phyloP scores from a whole-genome alignment of 1,140 invertebrate species.

The Oryctes rhinoceros region DNA sequence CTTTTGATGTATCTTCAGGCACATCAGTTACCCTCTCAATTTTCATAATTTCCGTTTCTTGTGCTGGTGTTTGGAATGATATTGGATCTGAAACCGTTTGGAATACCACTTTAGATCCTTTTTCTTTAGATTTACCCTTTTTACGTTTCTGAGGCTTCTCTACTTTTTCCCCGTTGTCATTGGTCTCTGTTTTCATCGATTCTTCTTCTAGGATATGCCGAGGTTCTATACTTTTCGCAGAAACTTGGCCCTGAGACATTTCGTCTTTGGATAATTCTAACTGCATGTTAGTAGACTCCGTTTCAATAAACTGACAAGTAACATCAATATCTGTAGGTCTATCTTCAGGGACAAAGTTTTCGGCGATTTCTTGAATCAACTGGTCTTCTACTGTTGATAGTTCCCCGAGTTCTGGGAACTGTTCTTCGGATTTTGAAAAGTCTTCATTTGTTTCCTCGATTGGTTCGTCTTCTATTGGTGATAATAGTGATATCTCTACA shows the following conservation, averaged over 20 bases:
- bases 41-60: constrained; percentile 29
- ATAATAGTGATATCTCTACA: not conserved
- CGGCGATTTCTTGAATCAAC: not conserved
- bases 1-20: constrained; percentile 21
- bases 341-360: constrained; percentile 31
- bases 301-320: not conserved
- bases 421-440: not conserved
- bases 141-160: constrained; percentile 10
- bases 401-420: not conserved
- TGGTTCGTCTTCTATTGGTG: not conserved
- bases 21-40: not conserved
- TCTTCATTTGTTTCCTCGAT: no score
- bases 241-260: not conserved
- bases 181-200: not conserved
- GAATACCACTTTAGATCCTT: not conserved
- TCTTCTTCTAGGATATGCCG: not conserved
- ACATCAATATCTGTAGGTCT: constrained; percentile 36
- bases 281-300: not conserved
- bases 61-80: constrained; percentile 16
- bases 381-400: not conserved
- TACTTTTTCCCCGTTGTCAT: not conserved
- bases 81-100: constrained; percentile 17
- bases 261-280: not conserved
- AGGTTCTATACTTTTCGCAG: not conserved
- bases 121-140: constrained; percentile 19